Base-by-base conservation (phyloP, 1,140 invertebrate genomes). In the Neodiprion lecontei region DNA sequence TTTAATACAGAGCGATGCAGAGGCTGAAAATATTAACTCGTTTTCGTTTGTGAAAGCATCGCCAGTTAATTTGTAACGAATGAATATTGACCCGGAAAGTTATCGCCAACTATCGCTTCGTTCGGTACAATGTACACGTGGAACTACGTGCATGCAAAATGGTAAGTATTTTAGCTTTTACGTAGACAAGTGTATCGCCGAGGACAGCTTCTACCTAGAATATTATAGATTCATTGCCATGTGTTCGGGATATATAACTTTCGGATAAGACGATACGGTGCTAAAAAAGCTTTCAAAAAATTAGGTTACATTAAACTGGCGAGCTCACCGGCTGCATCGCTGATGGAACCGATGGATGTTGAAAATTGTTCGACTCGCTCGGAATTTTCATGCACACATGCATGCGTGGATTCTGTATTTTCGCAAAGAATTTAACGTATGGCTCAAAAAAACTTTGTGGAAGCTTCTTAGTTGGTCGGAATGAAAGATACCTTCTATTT, bases 241-340 rank as follows among this genome's bases (percentile, higher is more conserved):
- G 11, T 61, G 3, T 61, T 11, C 53, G 53, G n/a, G 53, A 61
- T 61, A 17, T 61, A 8, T 17, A 61, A 12, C 4, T 17, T 17
- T 5, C 53, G 53, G 53, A 61, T 40, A 40, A 61, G 11, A 61
- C 11, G 11, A 9, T 61, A 61, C n/a, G 4, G n/a, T 61, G 53
- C n/a, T 61, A 9, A 61, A 61, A 61, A 61, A 61, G 53, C 53
- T 61, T 61, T 61, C 53, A 61, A 61, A 61, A 61, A 61, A 61
- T 61, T 61, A 61, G 53, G 53, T 61, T 61, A 61, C 53, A 12
- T 61, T 61, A 61, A 61, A 61, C 11, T 12, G 4, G n/a, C 4
- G n/a, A 61, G 9, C 53, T 61, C 53, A 14, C 11, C n/a, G n/a
- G 11, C 53, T 61, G n/a, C 28, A 40, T 40, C 28, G 28, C 53